phyloP scores from a whole-genome alignment of 2,113 vertebrate species.

The Proterorhinus semilunaris region DNA sequence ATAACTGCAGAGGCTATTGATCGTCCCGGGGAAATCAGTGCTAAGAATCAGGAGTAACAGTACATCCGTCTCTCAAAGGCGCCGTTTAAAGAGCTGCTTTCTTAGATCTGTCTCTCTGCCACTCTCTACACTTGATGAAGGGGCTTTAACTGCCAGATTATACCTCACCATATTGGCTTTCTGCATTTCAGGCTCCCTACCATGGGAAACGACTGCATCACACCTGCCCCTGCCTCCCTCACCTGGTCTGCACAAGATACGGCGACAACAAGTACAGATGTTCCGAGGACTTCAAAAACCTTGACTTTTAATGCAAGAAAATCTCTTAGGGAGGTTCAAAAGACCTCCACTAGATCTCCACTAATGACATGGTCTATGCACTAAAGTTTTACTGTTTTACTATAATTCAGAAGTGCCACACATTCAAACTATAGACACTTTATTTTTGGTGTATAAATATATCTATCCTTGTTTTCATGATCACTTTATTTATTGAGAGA shows the following conservation, averaged over 20 bases:
- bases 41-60: slow-evolving; percentile 56
- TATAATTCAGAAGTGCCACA: slow-evolving; percentile 26
- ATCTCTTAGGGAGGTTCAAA: not conserved
- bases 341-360: slow-evolving; percentile 8
- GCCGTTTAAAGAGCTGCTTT: slow-evolving; percentile 18
- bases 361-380: slow-evolving; percentile 51
- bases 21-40: slow-evolving; percentile 43
- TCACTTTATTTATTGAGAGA: slow-evolving; percentile 49
- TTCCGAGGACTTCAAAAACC: slow-evolving; percentile 81
- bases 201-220: slow-evolving; percentile 83
- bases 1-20: slow-evolving; percentile 68
- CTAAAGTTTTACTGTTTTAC: slow-evolving; percentile 22
- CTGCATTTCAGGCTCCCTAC: slow-evolving; percentile 80
- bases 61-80: slow-evolving; percentile 29
- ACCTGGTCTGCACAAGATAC: slow-evolving; percentile 78
- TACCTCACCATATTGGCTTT: not conserved
- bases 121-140: slow-evolving; percentile 15
- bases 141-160: slow-evolving; percentile 42
- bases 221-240: slow-evolving; percentile 85
- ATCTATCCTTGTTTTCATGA: slow-evolving; percentile 19
- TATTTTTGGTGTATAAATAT: slow-evolving; percentile 18
- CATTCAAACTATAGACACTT: slow-evolving; percentile 7
- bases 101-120: not conserved
- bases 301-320: slow-evolving; percentile 74
- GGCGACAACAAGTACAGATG: slow-evolving; percentile 81